Conservation (phyloP, 2,797 vertebrate genomes). For the Acropternis orthonyx region DNA sequence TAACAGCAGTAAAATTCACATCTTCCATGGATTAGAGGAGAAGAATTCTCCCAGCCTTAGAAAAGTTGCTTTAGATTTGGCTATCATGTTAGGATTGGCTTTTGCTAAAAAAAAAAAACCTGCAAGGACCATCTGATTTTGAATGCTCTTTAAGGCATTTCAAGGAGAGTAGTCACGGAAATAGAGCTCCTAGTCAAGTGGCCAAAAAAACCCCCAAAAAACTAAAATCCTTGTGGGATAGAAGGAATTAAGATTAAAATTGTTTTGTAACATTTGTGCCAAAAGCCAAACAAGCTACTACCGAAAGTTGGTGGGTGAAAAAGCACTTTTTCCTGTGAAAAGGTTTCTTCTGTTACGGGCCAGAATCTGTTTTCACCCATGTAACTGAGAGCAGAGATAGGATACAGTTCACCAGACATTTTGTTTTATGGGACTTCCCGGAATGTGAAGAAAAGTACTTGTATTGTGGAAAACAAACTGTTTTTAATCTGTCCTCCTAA, state of each 20-base stretch:
- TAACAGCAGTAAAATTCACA: background rate
- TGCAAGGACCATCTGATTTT: background rate
- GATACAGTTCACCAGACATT: background rate
- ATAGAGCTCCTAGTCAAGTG: background rate
- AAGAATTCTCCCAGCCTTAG: background rate
- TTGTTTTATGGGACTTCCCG: background rate
- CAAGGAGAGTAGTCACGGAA: background rate
- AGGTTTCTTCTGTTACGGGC: background rate
- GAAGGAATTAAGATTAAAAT: constrained; percentile 19
- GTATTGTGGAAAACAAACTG: background rate
- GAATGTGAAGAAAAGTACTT: background rate
- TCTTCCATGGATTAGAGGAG: background rate
- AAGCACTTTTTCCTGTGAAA: background rate
- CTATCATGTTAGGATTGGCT: background rate
- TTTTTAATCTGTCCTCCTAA: background rate
- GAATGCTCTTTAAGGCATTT: background rate
- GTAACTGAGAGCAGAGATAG: background rate
- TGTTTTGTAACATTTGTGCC: background rate
- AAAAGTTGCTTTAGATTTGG: constrained; percentile 21
- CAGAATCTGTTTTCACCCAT: background rate
- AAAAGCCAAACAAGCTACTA: background rate
- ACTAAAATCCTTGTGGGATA: background rate
- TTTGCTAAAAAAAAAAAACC: background rate
- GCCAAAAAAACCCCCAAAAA: background rate
- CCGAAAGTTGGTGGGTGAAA: background rate